Percentiles rank a stretch among this genome's conserved stretches.
These are phyloP conservation scores for Seira musarum DNA, from an alignment of 2,888 invertebrate genomes.

Conservation along the genomic window DNA sequence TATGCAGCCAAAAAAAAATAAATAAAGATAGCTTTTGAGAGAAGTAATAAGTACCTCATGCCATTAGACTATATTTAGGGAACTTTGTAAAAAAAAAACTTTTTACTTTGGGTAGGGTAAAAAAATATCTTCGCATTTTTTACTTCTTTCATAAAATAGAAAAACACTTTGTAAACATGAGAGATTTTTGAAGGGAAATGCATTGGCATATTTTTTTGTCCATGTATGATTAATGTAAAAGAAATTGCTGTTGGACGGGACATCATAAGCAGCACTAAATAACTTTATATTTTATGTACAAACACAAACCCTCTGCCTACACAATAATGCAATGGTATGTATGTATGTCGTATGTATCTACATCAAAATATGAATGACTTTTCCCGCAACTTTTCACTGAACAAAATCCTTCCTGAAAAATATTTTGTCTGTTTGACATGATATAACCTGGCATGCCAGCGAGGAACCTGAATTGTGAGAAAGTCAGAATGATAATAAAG, in stretches of 20 bases:
- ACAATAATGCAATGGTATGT: too few species aligned
- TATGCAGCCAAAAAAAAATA: neutral
- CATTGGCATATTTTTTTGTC: neutral
- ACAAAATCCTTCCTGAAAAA: neutral
- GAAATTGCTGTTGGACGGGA: neutral
- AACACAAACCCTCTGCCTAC: too few species aligned
- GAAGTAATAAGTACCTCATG: too few species aligned
- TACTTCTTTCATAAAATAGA: neutral
- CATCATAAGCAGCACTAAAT: too few species aligned
- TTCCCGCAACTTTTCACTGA: neutral
- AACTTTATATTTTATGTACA: neutral
- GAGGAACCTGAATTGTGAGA: neutral
- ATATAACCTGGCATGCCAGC: neutral
- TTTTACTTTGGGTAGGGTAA: neutral
- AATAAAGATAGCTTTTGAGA: neutral
- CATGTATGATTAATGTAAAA: neutral
- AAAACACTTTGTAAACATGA: neutral
- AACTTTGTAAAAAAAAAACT: neutral
- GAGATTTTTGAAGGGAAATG: neutral
- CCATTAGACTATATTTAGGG: neutral
- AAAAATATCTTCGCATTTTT: too few species aligned
- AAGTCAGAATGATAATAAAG: neutral
- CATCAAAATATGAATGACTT: neutral
- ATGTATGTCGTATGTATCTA: neutral
- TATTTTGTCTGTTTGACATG: neutral